Evolutionary conservation across 2,888 invertebrate species (phyloP).

Genomic region (Noctua fimbriata): DNA sequence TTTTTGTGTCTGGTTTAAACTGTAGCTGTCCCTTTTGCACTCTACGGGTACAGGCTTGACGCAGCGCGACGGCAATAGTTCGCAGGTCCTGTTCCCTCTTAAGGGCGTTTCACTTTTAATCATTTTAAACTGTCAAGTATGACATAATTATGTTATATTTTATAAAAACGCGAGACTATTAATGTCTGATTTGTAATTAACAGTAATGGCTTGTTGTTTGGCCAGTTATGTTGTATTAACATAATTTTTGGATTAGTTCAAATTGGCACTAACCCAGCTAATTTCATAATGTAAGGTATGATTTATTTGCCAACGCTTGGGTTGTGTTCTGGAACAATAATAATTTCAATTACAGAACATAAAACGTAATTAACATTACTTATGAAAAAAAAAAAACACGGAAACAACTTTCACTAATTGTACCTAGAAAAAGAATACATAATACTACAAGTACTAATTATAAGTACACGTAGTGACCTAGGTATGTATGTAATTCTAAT

Average conservation of each 20-base stretch:
- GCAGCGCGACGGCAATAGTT: too few relatives aligned
- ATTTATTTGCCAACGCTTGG: slow-evolving; percentile 31
- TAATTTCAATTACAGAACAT: slow-evolving; percentile 25
- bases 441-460: too few relatives aligned
- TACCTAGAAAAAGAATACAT: too few relatives aligned
- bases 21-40: too few relatives aligned
- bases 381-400: background rate
- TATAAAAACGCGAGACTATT: background rate
- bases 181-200: background rate
- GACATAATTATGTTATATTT: slow-evolving; percentile 12
- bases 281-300: slow-evolving; percentile 9
- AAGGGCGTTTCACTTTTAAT: slow-evolving; percentile 30
- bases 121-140: slow-evolving; percentile 12
- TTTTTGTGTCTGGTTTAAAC: too few relatives aligned
- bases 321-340: slow-evolving; percentile 28
- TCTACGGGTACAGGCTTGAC: too few relatives aligned
- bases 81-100: background rate
- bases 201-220: background rate
- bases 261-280: background rate
- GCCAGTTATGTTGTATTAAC: background rate
- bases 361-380: slow-evolving; percentile 16
- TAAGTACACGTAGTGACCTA: too few relatives aligned
- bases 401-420: slow-evolving; percentile 25
- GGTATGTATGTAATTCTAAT: too few relatives aligned
- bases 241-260: background rate